These are phyloP conservation scores for Aphidius gifuensis DNA, from an alignment of 1,140 invertebrate genomes.

Conservation along the genomic window DNA sequence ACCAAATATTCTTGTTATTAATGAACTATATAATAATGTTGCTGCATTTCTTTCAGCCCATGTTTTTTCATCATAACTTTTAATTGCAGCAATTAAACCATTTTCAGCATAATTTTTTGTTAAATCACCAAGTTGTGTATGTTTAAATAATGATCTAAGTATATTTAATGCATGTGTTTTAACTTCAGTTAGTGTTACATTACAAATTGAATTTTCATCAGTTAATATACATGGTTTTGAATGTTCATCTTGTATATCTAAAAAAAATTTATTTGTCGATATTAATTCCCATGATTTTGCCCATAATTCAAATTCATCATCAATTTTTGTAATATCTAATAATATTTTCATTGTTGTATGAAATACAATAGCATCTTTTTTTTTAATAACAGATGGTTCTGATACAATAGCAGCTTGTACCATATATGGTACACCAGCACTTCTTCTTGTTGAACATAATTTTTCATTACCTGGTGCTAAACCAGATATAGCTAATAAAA, in stretches of 20 bases:
- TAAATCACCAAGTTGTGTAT: slow-evolving; percentile 71
- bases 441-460: slow-evolving; percentile 80
- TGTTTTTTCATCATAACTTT: slow-evolving; percentile 67
- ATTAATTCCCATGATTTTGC: slow-evolving; percentile 32
- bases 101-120: slow-evolving; percentile 70
- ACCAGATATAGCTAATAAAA: slow-evolving; percentile 61
- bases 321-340: slow-evolving; percentile 38
- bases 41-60: slow-evolving; percentile 88
- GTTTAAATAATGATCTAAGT: slow-evolving; percentile 73
- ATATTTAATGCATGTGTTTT: slow-evolving; percentile 85
- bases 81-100: slow-evolving; percentile 71
- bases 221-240: no score
- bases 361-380: slow-evolving; percentile 57
- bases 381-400: slow-evolving; percentile 58
- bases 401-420: slow-evolving; percentile 74
- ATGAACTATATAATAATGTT: slow-evolving; percentile 77
- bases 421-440: slow-evolving; percentile 89
- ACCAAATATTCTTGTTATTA: slow-evolving; percentile 88
- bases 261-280: slow-evolving; percentile 35
- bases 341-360: slow-evolving; percentile 60
- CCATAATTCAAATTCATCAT: slow-evolving; percentile 29
- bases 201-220: background rate
- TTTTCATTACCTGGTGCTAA: slow-evolving; percentile 52
- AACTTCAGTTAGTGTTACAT: slow-evolving; percentile 46
- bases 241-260: slow-evolving; percentile 21